These are phyloP conservation scores for Ciconia maguari DNA, from an alignment of 2,113 vertebrate species.

Conservation along the genomic window DNA sequence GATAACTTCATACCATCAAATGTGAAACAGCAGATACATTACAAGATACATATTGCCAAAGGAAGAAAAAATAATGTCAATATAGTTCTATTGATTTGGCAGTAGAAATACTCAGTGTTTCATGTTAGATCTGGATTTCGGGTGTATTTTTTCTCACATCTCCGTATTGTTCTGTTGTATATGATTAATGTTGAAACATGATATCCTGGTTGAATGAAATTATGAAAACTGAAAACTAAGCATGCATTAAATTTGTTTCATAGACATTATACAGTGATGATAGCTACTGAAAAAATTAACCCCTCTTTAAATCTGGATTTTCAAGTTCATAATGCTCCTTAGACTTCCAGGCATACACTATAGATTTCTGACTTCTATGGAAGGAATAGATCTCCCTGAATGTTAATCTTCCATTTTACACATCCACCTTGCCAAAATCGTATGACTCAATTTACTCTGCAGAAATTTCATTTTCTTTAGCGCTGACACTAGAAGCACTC, in stretches of 20 bases:
- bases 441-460: slow-evolving; percentile 12
- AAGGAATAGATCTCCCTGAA: background rate
- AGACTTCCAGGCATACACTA: background rate
- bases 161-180: background rate
- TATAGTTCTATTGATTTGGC: background rate
- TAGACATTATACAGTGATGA: background rate
- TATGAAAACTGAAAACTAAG: background rate
- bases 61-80: background rate
- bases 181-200: background rate
- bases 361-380: background rate
- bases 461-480: background rate
- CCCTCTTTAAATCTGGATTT: background rate
- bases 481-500: background rate
- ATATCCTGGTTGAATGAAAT: background rate
- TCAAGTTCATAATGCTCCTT: background rate
- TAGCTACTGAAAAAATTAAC: background rate
- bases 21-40: background rate
- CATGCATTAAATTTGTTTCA: background rate
- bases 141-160: background rate
- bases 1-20: background rate
- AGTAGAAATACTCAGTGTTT: background rate
- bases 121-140: background rate
- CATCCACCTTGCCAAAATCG: background rate
- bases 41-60: background rate
- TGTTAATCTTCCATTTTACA: background rate